Evolutionary conservation across 2,888 invertebrate genomes (phyloP), one percentile per base, ranked within the genome.

Genomic region (Asteroscopus sphinx): DNA sequence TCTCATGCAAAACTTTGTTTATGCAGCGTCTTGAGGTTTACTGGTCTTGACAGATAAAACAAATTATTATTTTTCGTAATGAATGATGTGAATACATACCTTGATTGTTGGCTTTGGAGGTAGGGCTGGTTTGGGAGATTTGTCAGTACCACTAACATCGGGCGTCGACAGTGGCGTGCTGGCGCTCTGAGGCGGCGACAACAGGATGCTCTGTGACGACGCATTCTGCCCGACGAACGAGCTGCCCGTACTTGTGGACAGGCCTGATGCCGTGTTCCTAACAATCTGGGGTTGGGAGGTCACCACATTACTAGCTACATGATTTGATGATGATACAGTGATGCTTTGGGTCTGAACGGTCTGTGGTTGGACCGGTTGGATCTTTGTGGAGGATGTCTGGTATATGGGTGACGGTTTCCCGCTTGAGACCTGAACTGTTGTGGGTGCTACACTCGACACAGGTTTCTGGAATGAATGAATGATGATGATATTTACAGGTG

Each of bases 371-470:
- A 97, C 96, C 44, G 97, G 97, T 89, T 97, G 96, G 64, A 97
- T 96, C 92, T 97, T 97, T 78, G 96, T 97, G 78, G 97, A 97
- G 54, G 97, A 96, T 66, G 97, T 97, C 91, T 97, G 97, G 92
- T 97, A 97, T 74, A 97, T 96, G 82, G 96, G 96, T 77, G 97
- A 97, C 62, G 96, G 95, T 89, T 96, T 96, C 77, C 95, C 96
- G 72, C 95, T 92, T 63, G 93, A 88, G 76, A 95, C 95, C 88
- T 96, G 95, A 81, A 97, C 95, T 48, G 96, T 96, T 68, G 96
- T 97, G 66, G 98, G 97, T 71, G 97, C 97, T 66, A 97, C 97
- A 90, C 97, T 97, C 87, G 97, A 97, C 69, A 97, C 96, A 63
- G 98, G 98, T 89, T 98, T 98, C 95, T 98, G 96, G 83, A 95